Evolutionary conservation across 1,140 invertebrate species (phyloP), one percentile per base, ranked within the genome.

Genomic region (Trigoniulus corallinus): DNA sequence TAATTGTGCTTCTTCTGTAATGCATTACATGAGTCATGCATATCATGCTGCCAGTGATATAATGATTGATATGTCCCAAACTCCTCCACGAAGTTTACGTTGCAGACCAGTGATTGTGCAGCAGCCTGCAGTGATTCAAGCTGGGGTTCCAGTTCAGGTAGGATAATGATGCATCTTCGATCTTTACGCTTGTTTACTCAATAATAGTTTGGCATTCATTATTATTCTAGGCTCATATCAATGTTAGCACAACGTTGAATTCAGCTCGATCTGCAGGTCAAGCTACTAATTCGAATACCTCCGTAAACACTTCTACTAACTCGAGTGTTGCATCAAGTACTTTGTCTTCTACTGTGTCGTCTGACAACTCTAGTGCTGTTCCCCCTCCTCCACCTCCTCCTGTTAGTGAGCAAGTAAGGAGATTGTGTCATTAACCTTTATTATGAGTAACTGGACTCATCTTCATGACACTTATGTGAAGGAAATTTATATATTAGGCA

Each of bases 31-130:
- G 48, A 77, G 84, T 3, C 91, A 94, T 62, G 80, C 82, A 22
- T 83, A 84, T 63, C 91, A 95, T 64, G 78, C 81, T 2, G 67
- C 91, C 10, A 92, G 86, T 61, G 89, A 95, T 59, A 72, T 89
- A 26, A 80, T 80, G 63, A 73, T 87, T 37, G 76, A 85, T 55
- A 72, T 84, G 26, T 68, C 70, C 23, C 71, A 74, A 53, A 64
- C 74, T 4, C 76, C 81, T 13, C 84, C 82, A 1, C 67, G 85
- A 53, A 71, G 74, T 53, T 67, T 89, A 22, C 69, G 77, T 44
- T 84, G 80, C 58, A 71, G 77, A 34, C 61, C 81, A 25, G 76
- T 84, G 51, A 65, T 84, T 37, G 75, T 84, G n/a, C 79, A 81
- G 57, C 79, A 82, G 53, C 74, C 75, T 2, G 69, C 72, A 25